Evolutionary conservation across 2,888 invertebrate genomes (phyloP).

Genomic region (Orchesella flavescens): DNA sequence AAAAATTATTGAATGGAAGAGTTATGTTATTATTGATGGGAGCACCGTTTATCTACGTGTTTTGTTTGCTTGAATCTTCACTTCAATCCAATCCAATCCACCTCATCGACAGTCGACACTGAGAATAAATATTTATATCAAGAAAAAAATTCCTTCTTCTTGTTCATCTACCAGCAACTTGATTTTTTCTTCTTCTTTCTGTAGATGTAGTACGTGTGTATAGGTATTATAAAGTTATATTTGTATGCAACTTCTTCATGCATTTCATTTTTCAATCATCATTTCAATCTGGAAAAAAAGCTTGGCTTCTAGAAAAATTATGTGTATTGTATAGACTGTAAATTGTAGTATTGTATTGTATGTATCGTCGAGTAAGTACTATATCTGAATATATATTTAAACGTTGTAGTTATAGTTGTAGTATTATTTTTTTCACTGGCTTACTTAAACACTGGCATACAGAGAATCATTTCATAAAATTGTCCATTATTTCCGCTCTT

Average conservation of each 20-base stretch:
- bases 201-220: background rate
- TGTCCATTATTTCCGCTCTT: slow-evolving; percentile 22
- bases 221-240: no score
- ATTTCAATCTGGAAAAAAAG: background rate
- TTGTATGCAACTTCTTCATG: background rate
- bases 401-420: background rate
- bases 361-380: background rate
- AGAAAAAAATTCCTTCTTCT: no score
- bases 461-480: slow-evolving; percentile 55
- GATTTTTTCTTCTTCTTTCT: background rate
- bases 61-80: background rate
- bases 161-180: background rate
- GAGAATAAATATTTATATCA: no score
- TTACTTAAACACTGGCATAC: slow-evolving; percentile 63
- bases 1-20: background rate
- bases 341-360: background rate
- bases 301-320: slow-evolving; percentile 21
- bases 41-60: slow-evolving; percentile 33
- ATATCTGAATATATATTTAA: slow-evolving; percentile 4
- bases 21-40: slow-evolving; percentile 13
- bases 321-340: background rate
- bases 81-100: background rate
- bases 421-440: slow-evolving; percentile 51
- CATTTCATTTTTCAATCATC: background rate
- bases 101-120: background rate